phyloP scores from a whole-genome alignment of 2,113 vertebrate species.

The Tupaia chinensis region DNA sequence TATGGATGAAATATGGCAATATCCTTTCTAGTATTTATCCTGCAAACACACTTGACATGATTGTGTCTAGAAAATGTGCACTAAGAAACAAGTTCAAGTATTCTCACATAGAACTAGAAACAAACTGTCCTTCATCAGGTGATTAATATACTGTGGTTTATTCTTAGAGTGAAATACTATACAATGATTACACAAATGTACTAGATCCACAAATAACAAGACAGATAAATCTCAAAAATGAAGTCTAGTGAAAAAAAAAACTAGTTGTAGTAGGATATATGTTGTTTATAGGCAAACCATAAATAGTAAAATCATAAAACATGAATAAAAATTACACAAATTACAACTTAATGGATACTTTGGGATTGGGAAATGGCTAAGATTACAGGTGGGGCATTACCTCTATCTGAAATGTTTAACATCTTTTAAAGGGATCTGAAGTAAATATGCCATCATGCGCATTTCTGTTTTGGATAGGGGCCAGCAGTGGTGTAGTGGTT shows the following conservation, averaged over 20 bases:
- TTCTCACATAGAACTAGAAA: background rate
- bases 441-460: background rate
- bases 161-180: background rate
- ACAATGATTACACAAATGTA: conserved; percentile 9
- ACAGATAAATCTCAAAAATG: conserved; percentile 20
- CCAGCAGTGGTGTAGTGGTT: too few relatives aligned
- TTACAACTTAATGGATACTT: background rate
- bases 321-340: background rate
- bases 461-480: background rate
- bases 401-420: background rate
- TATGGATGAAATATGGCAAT: background rate
- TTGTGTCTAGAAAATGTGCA: background rate
- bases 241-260: conserved; percentile 18
- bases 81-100: background rate
- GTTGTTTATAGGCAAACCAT: background rate
- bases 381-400: background rate
- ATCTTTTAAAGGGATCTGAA: background rate
- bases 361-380: background rate
- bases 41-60: background rate
- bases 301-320: conserved; percentile 3
- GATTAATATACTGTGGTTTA: background rate
- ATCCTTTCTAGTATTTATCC: background rate
- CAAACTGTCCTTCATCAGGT: background rate
- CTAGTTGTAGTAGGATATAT: background rate
- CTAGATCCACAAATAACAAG: conserved; percentile 19